Evolutionary conservation across 2,113 vertebrate species (phyloP).

Genomic region (Motacilla alba): DNA sequence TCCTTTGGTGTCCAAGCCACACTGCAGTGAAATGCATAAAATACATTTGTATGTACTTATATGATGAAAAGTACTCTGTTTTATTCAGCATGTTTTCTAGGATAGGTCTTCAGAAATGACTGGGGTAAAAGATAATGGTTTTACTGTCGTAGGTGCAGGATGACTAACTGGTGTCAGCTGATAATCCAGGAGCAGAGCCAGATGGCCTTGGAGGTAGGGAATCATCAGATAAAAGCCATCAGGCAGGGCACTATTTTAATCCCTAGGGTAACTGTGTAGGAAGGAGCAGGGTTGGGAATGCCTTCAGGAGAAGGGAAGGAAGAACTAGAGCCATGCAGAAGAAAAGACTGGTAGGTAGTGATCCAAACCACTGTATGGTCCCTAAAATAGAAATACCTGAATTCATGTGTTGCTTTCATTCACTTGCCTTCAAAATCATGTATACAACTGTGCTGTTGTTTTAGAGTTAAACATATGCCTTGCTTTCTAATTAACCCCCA

Average conservation of each 20-base stretch:
- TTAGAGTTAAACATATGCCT: not conserved
- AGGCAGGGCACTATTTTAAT: not conserved
- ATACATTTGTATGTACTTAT: not conserved
- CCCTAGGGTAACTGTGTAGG: not conserved
- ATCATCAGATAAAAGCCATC: slow-evolving; percentile 20
- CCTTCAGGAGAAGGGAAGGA: not conserved
- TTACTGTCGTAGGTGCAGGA: not conserved
- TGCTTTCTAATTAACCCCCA: not conserved
- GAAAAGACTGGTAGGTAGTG: not conserved
- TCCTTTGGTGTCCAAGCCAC: not conserved
- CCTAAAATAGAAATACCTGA: not conserved
- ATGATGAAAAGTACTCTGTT: not conserved
- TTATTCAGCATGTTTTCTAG: not conserved
- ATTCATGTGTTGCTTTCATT: not conserved
- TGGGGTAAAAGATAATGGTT: not conserved
- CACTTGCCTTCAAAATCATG: not conserved
- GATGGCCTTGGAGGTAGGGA: slow-evolving; percentile 14
- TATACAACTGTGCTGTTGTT: not conserved
- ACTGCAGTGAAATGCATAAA: not conserved
- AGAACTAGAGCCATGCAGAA: not conserved
- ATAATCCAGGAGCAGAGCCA: not conserved
- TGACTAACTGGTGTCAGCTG: not conserved
- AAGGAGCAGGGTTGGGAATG: not conserved
- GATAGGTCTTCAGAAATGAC: not conserved
- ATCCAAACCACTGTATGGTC: not conserved